phyloP scores from a whole-genome alignment of 2,797 vertebrate genomes.

The Mallotus villosus region DNA sequence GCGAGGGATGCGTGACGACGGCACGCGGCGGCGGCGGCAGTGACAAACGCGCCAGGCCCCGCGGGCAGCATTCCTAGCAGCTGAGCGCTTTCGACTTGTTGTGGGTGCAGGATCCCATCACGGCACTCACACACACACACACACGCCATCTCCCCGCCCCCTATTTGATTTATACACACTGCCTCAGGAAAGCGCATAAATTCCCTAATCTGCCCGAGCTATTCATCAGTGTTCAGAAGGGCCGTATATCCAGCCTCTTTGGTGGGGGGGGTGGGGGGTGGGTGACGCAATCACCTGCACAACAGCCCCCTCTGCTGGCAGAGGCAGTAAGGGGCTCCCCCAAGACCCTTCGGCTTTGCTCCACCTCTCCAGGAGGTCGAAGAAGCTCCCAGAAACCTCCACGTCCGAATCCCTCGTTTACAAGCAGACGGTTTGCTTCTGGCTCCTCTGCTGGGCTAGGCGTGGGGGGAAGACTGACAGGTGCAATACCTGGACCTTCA shows the following conservation, averaged over 20 bases:
- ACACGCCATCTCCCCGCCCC: neutral
- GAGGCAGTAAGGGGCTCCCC: neutral
- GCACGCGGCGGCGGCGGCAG: neutral
- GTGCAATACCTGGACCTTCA: neutral
- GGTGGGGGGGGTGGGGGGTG: neutral
- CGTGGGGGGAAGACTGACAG: neutral
- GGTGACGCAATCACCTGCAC: neutral
- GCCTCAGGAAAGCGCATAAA: conserved; percentile 24
- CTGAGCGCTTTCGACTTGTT: neutral
- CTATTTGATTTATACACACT: conserved; percentile 33
- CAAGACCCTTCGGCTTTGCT: neutral
- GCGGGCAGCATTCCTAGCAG: neutral
- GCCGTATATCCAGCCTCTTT: conserved; percentile 15
- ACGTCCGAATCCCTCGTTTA: too few species aligned
- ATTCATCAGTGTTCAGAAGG: conserved; percentile 23
- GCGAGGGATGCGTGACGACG: neutral
- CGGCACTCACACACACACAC: neutral
- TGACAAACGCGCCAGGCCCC: neutral
- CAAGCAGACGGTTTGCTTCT: too few species aligned
- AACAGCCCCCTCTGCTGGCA: conserved; percentile 22
- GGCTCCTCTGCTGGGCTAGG: too few species aligned
- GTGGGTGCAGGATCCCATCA: neutral
- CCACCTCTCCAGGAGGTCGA: too few species aligned
- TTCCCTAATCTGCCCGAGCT: conserved; percentile 34
- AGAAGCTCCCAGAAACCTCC: too few species aligned